Base-by-base conservation (phyloP, 2,888 invertebrate species). In the Phengaris alcon region DNA sequence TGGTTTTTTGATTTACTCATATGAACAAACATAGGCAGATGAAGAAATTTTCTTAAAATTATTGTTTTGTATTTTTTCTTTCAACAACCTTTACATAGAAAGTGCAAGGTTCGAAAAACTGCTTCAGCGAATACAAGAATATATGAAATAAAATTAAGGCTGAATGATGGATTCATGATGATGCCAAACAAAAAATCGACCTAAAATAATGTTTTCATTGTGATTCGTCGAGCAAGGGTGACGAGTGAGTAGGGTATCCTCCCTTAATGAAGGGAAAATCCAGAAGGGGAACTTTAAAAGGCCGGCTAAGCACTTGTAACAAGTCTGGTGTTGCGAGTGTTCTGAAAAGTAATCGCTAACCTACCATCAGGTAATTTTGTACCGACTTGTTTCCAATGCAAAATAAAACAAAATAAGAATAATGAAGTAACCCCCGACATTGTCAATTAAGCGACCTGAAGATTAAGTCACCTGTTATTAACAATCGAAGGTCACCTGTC, bases 231-330 rank as follows among this genome's bases (percentile, higher is more conserved):
- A 6, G 35, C 6, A 35, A 44, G 64, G 64, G 35, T 64, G 64
- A 35, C 12, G 59, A 44, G 64, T 64, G 35, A 64, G 64, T 13
- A 64, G 64, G 64, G 64, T 64, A 22, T 64, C 10, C 64, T 64
- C 64, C 64, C 64, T 64, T 35, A 10, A 12, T 0, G 64, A 64
- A 10, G 64, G 64, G 35, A 44, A 64, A 64, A 64, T 35, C 64
- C 64, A 64, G 64, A 12, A 64, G 64, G 64, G 64, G 44, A n/a
- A 55, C 52, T 52, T 10, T 10, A 52, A 52, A 52, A 10, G 52
- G 52, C 55, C 55, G n/a, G 6, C 35, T 64, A 6, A 35, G 13
- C 1, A 12, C 64, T 35, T 13, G 35, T 44, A 35, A 10, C 12
- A 52, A 44, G 64, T 64, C 12, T 64, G 3, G 12, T 22, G 4